Percentiles rank a stretch among this genome's conserved stretches.
Evolutionary conservation across 1,140 invertebrate genomes (phyloP).

Genomic region (Achroia grisella): DNA sequence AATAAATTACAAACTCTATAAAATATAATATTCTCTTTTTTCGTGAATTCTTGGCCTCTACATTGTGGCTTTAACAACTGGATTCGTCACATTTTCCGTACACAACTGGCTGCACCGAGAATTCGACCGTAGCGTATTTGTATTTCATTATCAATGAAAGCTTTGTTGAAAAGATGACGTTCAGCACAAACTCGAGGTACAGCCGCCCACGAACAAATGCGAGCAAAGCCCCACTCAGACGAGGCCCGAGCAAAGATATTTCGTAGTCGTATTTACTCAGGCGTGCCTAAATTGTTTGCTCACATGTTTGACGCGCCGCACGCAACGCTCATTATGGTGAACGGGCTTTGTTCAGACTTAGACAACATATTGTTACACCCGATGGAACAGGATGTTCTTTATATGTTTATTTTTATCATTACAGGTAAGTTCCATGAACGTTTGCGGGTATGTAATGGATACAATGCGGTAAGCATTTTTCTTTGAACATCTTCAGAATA

Average conservation of each 20-base stretch:
- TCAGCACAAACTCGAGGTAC: constrained; percentile 54
- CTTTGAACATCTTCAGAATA: constrained; percentile 37
- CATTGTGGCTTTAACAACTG: constrained; percentile 1
- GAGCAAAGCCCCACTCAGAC: constrained; percentile 50
- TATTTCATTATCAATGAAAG: constrained; percentile 70
- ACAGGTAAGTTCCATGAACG: constrained; percentile 53
- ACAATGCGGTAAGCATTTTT: constrained; percentile 42
- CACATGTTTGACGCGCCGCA: constrained; percentile 71
- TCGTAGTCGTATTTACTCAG: constrained; percentile 70
- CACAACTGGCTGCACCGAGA: constrained; percentile 46
- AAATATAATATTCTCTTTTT: constrained; percentile 8
- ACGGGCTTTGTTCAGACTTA: constrained; percentile 68
- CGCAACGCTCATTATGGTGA: constrained; percentile 69
- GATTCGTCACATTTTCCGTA: constrained; percentile 38
- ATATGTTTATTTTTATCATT: constrained; percentile 66
- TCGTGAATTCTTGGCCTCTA: constrained; percentile 19
- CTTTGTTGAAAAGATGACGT: constrained; percentile 63
- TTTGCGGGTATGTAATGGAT: constrained; percentile 40
- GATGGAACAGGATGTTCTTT: constrained; percentile 58
- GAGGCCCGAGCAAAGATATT: constrained; percentile 62
- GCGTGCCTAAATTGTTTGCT: constrained; percentile 72
- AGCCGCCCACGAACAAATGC: constrained; percentile 39
- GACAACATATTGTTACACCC: constrained; percentile 65
- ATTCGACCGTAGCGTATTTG: constrained; percentile 60
- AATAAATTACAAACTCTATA: constrained; percentile 11